Base-by-base conservation (phyloP, 2,113 vertebrate species). In the Gasterosteus nipponicus region DNA sequence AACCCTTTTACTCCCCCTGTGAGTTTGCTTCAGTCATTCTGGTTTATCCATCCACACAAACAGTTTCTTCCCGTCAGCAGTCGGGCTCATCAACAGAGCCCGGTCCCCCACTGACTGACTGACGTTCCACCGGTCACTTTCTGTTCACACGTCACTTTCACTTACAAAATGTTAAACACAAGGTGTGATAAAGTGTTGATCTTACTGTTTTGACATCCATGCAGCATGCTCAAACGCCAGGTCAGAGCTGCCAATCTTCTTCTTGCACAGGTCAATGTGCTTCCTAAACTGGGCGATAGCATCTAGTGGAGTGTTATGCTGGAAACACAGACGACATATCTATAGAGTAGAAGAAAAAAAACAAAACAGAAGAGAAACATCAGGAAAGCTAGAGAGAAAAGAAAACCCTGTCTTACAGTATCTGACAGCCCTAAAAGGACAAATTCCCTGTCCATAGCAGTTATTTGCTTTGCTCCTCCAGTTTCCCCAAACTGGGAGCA, bases 141-240 rank as follows among this genome's bases (percentile, higher is more conserved):
- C 22, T 26, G 22, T 26, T 26, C 22, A 26, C 22, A 26, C 22
- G 22, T 26, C 22, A 26, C 22, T 26, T 26, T 26, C 22, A 26
- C 22, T 26, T 26, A 26, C 2, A 57, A 57, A 39, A n/a, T 42
- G 33, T 53, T 26, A 16, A n/a, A 56, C 7, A 22, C 12, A 46
- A n/a, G 19, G 19, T 58, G n/a, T 47, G 26, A 26, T 3, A 38
- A 19, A 14, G 29, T 33, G 54, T 31, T 6, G 7, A 9, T 69
- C 96, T 82, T 95, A 99, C 98, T 99, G 98, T 95, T 99, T 99
- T 39, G 97, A 97, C 98, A 99, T 99, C 98, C 98, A 99, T 3
- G 98, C 98, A 3, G 96, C 91, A 63, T 99, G 98, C 71, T 99
- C 98, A 76, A 99, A 99, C 57, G 96, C 94, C 78, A 99, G 88